A percentile compares a stretch with the other conserved stretches of the same genome.
phyloP scores from a whole-genome alignment of 2,113 vertebrate species.

The Mandrillus leucophaeus region DNA sequence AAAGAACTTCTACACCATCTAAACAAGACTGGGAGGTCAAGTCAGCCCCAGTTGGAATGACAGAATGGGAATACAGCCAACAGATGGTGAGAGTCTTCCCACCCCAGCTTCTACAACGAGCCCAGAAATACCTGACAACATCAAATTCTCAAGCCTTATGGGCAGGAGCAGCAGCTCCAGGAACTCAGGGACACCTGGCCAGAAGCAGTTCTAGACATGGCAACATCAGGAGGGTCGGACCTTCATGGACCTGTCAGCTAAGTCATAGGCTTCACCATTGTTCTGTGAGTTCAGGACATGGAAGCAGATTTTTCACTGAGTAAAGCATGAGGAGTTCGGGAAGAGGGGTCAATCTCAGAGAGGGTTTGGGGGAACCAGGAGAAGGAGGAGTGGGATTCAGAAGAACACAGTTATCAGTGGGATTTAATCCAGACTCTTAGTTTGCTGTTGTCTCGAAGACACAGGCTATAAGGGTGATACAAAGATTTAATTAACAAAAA shows the following conservation, averaged over 20 bases:
- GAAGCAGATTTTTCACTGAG: not conserved
- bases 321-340: not conserved
- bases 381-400: not conserved
- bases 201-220: not conserved
- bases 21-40: not conserved
- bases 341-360: not conserved
- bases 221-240: not conserved
- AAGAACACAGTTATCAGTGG: not conserved
- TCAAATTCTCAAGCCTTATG: not conserved
- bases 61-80: accelerated
- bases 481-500: not conserved
- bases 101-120: not conserved
- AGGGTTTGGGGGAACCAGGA: not conserved
- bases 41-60: not conserved
- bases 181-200: not conserved
- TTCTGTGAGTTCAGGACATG: not conserved
- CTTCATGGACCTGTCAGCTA: no score
- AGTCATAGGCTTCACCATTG: not conserved
- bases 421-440: not conserved
- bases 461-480: not conserved
- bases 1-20: not conserved
- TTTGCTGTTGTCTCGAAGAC: not conserved
- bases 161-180: not conserved
- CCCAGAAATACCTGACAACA: not conserved
- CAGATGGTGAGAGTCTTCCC: not conserved